A percentile compares a stretch with the other conserved stretches of the same genome.
Conservation (phyloP, 2,797 vertebrate species). For the Podarcis siculus region DNA sequence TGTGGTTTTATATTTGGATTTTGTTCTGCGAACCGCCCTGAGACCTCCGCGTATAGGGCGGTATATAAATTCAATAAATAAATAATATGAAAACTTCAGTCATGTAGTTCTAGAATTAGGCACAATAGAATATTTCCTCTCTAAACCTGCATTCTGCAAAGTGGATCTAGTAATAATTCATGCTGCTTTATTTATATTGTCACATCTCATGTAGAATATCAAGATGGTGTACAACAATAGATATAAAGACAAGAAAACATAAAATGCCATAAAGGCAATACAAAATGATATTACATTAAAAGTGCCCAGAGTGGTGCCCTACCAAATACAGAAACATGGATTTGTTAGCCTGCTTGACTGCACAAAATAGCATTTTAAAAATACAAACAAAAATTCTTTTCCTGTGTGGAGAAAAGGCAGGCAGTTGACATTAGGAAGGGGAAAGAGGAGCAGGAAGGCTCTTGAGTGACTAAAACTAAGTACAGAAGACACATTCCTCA, state of each 20-base stretch:
- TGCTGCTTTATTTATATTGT: too few species aligned
- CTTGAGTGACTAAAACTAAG: background rate
- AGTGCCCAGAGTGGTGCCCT: background rate
- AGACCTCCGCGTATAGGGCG: too few species aligned
- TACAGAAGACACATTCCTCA: too few species aligned
- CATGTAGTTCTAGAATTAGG: background rate
- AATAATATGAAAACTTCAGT: background rate
- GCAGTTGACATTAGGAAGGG: background rate
- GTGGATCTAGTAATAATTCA: too few species aligned
- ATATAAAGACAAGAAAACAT: too few species aligned
- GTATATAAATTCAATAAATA: too few species aligned
- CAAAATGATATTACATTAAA: background rate
- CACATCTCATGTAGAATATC: background rate
- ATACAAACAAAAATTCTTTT: background rate
- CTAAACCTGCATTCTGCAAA: too few species aligned
- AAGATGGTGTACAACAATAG: background rate
- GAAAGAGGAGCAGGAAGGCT: background rate
- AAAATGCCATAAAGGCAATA: too few species aligned
- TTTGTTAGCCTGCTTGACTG: background rate
- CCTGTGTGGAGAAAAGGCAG: background rate
- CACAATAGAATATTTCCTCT: too few species aligned
- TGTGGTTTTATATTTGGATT: too few species aligned
- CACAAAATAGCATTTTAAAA: background rate
- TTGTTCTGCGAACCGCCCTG: too few species aligned
- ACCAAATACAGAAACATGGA: too few species aligned